Base-by-base conservation (phyloP, 2,113 vertebrate genomes). In the Hepsetus odoe region DNA sequence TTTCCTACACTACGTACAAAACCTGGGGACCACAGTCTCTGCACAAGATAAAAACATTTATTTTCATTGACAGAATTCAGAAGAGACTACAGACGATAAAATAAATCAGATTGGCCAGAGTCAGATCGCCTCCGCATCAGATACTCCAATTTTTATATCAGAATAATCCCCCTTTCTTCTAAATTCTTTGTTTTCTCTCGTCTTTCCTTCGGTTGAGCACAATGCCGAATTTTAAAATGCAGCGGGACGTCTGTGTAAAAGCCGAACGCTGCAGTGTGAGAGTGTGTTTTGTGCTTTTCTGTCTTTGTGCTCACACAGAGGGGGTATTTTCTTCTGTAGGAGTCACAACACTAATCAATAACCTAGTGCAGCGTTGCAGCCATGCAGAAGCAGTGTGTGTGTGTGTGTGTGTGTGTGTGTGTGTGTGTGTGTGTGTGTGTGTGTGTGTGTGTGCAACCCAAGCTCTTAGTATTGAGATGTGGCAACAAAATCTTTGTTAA, bases 341-440 rank as follows among this genome's bases (percentile, higher is more conserved):
- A 84, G 85, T 85, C 83, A 80, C 75, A 81, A 80, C 87, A 79
- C 82, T 85, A 84, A 89, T 89, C 88, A 87, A 89, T 88, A 88
- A 80, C 35, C 24, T 44, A 69, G 24, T 73, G 62, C 75, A 77
- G 59, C 42, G 72, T 72, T 51, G 18, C 69, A 77, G 74, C 22
- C 68, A 32, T 77, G 56, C n/a, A 56, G 11, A 30, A 38, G 42
- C 20, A 55, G 7, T 32, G 28, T 68, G 64, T 49, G 55, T 49
- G 4, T 70, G 35, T 70, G 26, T 6, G 44, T n/a, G n/a, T 68
- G 64, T 49, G 55, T 49, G 4, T 70, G 7, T 32, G 28, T 68
- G 64, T 49, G 55, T 49, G 4, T 70, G 7, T 32, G 28, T 68
- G 64, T 49, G 55, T 49, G 4, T 70, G 7, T 32, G 28, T 68